A percentile compares a stretch with the other conserved stretches of the same genome.
These are phyloP conservation scores for Pseudoatta argentina DNA, from an alignment of 1,140 invertebrate species.

Conservation along the genomic window DNA sequence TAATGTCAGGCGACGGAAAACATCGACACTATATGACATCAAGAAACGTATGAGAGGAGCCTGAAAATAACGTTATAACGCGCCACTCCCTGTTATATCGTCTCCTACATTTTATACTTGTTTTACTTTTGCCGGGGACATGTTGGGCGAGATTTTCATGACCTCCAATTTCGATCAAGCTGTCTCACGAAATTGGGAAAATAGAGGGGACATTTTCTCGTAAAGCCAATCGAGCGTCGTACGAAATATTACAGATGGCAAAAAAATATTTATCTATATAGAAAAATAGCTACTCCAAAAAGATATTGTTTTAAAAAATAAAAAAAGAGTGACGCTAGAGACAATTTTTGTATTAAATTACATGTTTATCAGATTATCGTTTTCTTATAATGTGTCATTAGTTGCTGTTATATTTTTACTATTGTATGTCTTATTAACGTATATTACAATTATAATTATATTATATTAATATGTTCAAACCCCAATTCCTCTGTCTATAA, in stretches of 20 bases:
- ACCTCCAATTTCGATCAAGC: slow-evolving; percentile 57
- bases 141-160: slow-evolving; percentile 51
- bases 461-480: neutral
- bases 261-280: slow-evolving; percentile 4
- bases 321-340: neutral
- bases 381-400: neutral
- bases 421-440: too few species aligned
- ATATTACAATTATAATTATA: too few species aligned
- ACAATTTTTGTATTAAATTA: neutral
- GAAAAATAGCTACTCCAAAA: neutral
- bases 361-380: neutral
- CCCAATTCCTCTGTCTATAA: neutral
- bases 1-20: slow-evolving; percentile 25
- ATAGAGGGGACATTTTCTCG: slow-evolving; percentile 48
- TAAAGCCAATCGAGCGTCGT: neutral
- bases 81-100: slow-evolving; percentile 27
- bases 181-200: slow-evolving; percentile 45
- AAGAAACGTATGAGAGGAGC: slow-evolving; percentile 36
- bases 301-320: neutral
- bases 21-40: slow-evolving; percentile 25
- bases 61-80: slow-evolving; percentile 57
- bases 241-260: slow-evolving; percentile 34
- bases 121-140: slow-evolving; percentile 31
- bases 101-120: slow-evolving; percentile 60
- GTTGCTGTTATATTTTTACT: too few species aligned